Base-by-base conservation (phyloP, 1,140 invertebrate genomes). In the Drosophila simulans region DNA sequence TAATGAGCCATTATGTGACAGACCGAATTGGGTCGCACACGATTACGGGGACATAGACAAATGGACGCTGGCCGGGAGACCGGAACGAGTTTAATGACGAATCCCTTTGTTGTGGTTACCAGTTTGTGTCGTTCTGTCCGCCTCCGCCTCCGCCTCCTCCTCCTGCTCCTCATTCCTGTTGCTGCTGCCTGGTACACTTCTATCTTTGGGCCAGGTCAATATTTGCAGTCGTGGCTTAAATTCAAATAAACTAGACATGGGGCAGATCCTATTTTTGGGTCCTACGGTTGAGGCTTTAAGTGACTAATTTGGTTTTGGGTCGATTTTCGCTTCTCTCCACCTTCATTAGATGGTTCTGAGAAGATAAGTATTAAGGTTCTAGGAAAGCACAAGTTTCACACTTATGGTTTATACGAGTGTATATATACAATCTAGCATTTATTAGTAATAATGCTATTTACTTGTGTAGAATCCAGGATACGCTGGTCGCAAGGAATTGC, bases 401-500 rank as follows among this genome's bases (percentile, higher is more conserved):
- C 20, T 22, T 22, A 22, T 22, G 2, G 20, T 22, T 22, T 22
- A 22, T 22, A 20, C 20, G 0, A 20, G 20, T 2, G 2, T 20
- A 20, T 20, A 20, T 20, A 20, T 20, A 22, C 20, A 22, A 22
- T 22, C 20, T 22, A 22, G 20, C 20, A 22, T 22, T 22, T 22
- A 22, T 22, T 22, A 22, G 2, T 22, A 22, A 22, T 3, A 22
- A 22, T 22, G 20, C 3, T 22, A 15, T 15, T 42, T 31, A 12
- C 1, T 3, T n/a, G 8, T 13, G 25, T 73, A 98, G 98, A 99
- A 99, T 94, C 98, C 98, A 35, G 98, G 98, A 1, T 99, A 99
- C 91, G 98, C 98, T 40, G 98, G 98, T 1, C 94, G 98, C 52
- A 98, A 99, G 91, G 98, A 99, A 92, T 91, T 99, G 5, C 98